These are phyloP conservation scores for Chouioia cunea DNA, from an alignment of 2,888 invertebrate species.

Conservation along the genomic window DNA sequence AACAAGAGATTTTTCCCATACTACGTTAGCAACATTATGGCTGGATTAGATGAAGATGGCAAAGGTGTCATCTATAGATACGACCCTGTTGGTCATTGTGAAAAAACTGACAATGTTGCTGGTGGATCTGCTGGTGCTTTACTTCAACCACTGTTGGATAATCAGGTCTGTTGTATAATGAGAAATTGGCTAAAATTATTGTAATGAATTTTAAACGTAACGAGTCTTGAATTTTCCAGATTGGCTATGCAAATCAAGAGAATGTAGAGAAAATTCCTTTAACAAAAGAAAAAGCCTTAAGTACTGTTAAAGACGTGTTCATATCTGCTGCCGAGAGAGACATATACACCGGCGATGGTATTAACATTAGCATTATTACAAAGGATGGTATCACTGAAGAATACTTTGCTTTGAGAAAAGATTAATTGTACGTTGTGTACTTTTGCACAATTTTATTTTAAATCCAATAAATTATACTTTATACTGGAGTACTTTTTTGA, in stretches of 20 bases:
- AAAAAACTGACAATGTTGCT: slow-evolving; percentile 85
- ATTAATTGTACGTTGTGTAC: slow-evolving; percentile 73
- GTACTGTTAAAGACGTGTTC: slow-evolving; percentile 94
- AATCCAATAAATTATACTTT: slow-evolving; percentile 39
- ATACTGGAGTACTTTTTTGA: slow-evolving; percentile 38
- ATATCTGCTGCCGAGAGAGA: slow-evolving; percentile 98
- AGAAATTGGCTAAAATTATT: neutral
- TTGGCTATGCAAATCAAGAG: slow-evolving; percentile 89
- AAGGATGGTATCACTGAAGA: slow-evolving; percentile 85
- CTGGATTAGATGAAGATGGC: slow-evolving; percentile 92
- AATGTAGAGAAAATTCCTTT: slow-evolving; percentile 73
- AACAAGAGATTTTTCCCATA: slow-evolving; percentile 98
- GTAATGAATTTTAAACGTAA: neutral
- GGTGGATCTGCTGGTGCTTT: slow-evolving; percentile 92
- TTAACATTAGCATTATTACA: slow-evolving; percentile 88
- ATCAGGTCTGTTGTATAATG: slow-evolving; percentile 75
- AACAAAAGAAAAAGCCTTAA: slow-evolving; percentile 84
- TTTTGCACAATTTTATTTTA: slow-evolving; percentile 37
- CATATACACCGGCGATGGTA: slow-evolving; percentile 95
- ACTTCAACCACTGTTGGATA: slow-evolving; percentile 95
- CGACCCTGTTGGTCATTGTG: slow-evolving; percentile 97
- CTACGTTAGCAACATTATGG: slow-evolving; percentile 94
- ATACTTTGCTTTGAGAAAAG: slow-evolving; percentile 83
- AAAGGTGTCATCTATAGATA: slow-evolving; percentile 96
- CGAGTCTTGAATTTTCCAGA: slow-evolving; percentile 68